A percentile compares a stretch with the other conserved stretches of the same genome.
These are phyloP conservation scores for Drosophila koepferae DNA, from an alignment of 2,888 invertebrate genomes.

Conservation along the genomic window DNA sequence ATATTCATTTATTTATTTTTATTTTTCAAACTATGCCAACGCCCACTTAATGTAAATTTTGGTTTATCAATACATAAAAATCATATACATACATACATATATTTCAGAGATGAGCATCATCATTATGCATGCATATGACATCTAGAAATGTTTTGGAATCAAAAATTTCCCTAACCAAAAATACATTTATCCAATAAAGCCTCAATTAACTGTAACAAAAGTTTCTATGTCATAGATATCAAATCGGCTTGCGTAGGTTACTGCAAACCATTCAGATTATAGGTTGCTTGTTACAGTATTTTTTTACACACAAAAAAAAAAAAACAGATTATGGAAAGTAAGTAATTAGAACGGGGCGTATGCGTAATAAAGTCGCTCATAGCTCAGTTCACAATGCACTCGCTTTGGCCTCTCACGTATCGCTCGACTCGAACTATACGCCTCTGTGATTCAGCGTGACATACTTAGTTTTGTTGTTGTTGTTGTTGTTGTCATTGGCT, in stretches of 20 bases:
- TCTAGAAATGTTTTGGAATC: too few relatives aligned
- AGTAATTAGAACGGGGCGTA: conserved; percentile 38
- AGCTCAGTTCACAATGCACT: conserved; percentile 20
- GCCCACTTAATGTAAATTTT: background rate
- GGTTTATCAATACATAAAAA: background rate
- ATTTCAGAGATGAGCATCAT: background rate
- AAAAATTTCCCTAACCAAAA: too few relatives aligned
- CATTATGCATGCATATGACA: too few relatives aligned
- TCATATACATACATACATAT: too few relatives aligned
- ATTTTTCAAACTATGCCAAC: background rate
- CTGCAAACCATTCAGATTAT: background rate
- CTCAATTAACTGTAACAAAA: background rate
- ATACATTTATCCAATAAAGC: too few relatives aligned
- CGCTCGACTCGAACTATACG: conserved; percentile 47
- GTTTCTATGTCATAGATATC: background rate
- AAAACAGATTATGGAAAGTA: conserved; percentile 3
- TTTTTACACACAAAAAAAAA: background rate
- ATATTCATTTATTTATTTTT: too few relatives aligned
- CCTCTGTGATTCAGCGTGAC: conserved; percentile 74
- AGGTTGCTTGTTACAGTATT: background rate
- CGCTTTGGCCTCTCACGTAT: conserved; percentile 18
- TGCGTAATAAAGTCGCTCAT: conserved; percentile 31
- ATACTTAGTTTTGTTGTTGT: conserved; percentile 47
- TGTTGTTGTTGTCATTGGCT: conserved; percentile 72
- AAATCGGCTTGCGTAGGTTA: background rate